Conservation (phyloP, 1,140 invertebrate species). For the Eupristina koningsbergeri region DNA sequence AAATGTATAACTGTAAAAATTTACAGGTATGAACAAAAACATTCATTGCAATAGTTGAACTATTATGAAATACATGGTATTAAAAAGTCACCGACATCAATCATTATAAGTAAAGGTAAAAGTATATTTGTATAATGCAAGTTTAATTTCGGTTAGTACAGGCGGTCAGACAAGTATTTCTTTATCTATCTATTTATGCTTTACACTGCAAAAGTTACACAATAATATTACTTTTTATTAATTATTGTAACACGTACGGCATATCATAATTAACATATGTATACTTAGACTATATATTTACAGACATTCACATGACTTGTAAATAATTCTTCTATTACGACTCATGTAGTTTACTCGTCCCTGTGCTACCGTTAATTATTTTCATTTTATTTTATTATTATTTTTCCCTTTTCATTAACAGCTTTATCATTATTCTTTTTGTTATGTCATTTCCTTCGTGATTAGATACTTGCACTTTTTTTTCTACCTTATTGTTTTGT, state of each 20-base stretch:
- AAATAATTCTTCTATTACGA: conserved; percentile 68
- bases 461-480: conserved; percentile 4
- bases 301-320: conserved; percentile 74
- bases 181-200: conserved; percentile 46
- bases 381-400: conserved; percentile 50
- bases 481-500: not conserved
- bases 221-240: conserved; percentile 66
- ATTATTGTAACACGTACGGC: conserved; percentile 71
- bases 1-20: not conserved
- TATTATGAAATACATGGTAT: not conserved
- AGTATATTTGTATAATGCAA: not conserved
- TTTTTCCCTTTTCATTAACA: conserved; percentile 5
- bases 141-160: conserved; percentile 65
- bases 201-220: conserved; percentile 71
- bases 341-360: conserved; percentile 65
- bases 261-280: conserved; percentile 72
- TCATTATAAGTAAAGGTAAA: not conserved
- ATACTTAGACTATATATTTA: conserved; percentile 70
- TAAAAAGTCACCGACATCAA: not conserved
- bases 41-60: not conserved
- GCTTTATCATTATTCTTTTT: not conserved
- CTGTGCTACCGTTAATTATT: conserved; percentile 58
- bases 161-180: conserved; percentile 68
- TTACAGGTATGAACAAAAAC: not conserved
- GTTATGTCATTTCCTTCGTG: not conserved